A percentile compares a stretch with the other conserved stretches of the same genome.
Conservation (phyloP, 1,140 invertebrate genomes). For the Bilobella aurantiaca region DNA sequence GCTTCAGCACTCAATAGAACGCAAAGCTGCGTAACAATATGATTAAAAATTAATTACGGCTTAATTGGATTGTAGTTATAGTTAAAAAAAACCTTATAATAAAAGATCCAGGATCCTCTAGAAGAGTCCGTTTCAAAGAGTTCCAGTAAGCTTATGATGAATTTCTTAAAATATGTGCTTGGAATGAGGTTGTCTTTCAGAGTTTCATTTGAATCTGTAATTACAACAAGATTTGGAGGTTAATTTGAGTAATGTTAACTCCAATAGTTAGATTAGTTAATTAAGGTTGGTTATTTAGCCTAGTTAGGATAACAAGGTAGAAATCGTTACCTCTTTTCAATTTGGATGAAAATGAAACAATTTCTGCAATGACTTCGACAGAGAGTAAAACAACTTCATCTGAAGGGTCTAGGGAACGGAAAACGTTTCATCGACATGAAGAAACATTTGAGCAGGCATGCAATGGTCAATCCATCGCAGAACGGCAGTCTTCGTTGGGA, state of each 20-base stretch:
- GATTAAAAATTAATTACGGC: not conserved
- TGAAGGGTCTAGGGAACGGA: slow-evolving; percentile 69
- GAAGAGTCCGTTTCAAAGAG: slow-evolving; percentile 77
- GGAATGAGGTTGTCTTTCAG: not conserved
- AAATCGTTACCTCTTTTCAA: slow-evolving; percentile 5
- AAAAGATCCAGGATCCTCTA: slow-evolving; percentile 85
- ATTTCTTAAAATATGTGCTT: slow-evolving; percentile 71
- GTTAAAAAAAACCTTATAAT: slow-evolving; percentile 67
- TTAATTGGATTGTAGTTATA: not conserved
- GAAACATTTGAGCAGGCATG: slow-evolving; percentile 57
- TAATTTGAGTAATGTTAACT: no score
- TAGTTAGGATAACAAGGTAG: slow-evolving; percentile 12
- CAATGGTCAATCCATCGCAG: slow-evolving; percentile 86
- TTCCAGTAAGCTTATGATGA: slow-evolving; percentile 71
- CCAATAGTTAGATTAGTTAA: no score
- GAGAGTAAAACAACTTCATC: slow-evolving; percentile 84
- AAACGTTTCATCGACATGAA: slow-evolving; percentile 74
- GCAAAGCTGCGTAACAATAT: slow-evolving; percentile 67
- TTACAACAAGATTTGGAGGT: not conserved
- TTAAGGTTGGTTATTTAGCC: slow-evolving; percentile 15
- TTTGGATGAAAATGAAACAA: slow-evolving; percentile 52
- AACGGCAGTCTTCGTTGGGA: slow-evolving; percentile 87
- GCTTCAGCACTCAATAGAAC: slow-evolving; percentile 82
- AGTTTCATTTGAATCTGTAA: not conserved
- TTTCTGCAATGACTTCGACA: slow-evolving; percentile 84